Conservation (phyloP, 2,888 invertebrate genomes). For the Cryptosula pallasiana region DNA sequence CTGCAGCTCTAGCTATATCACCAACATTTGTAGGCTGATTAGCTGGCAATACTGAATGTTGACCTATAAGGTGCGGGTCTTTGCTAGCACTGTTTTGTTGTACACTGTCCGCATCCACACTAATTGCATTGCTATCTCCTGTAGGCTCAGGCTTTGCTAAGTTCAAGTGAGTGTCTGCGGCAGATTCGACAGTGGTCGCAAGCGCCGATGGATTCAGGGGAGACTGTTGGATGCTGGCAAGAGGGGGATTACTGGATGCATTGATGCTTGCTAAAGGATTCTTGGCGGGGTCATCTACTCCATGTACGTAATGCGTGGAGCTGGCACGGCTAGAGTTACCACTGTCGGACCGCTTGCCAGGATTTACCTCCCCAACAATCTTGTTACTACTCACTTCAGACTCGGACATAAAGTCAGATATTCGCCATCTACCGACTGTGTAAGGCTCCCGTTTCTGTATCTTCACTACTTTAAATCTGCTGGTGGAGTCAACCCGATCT, state of each 20-base stretch:
- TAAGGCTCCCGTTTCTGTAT: slow-evolving; percentile 92
- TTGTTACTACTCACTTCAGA: slow-evolving; percentile 49
- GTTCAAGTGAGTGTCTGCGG: not conserved
- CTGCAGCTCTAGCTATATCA: not conserved
- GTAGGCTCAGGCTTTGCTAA: not conserved
- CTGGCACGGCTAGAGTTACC: slow-evolving; percentile 48
- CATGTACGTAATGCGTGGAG: slow-evolving; percentile 48
- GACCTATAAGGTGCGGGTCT: not conserved
- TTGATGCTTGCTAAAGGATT: slow-evolving; percentile 33
- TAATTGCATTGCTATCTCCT: not conserved
- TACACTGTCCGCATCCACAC: not conserved
- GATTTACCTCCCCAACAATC: not conserved
- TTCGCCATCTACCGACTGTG: slow-evolving; percentile 85
- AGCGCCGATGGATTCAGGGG: not conserved
- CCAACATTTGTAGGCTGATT: not conserved
- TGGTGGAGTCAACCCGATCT: slow-evolving; percentile 27
- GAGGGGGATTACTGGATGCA: not conserved
- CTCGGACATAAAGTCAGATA: slow-evolving; percentile 88
- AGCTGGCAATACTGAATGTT: no score
- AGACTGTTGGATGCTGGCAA: slow-evolving; percentile 8
- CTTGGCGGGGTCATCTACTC: slow-evolving; percentile 47
- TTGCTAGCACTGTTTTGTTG: not conserved
- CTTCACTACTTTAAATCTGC: slow-evolving; percentile 87
- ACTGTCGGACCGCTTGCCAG: slow-evolving; percentile 1
- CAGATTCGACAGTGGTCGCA: not conserved